Evolutionary conservation across 2,888 invertebrate genomes (phyloP).

Genomic region (Punctoribates punctum): DNA sequence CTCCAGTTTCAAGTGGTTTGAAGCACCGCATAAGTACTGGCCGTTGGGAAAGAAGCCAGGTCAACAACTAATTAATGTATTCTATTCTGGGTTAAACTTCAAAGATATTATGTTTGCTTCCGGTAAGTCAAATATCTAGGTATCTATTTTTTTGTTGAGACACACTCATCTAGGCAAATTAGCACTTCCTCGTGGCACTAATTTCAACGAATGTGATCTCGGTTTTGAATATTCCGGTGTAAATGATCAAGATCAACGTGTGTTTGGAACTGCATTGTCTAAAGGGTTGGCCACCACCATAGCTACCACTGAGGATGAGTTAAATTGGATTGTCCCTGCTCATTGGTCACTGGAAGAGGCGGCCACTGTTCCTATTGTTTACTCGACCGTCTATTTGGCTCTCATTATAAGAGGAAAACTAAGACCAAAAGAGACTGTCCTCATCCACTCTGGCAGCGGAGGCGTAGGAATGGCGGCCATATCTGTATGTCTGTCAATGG

Average conservation of each 20-base stretch:
- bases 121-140: conserved; percentile 61
- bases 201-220: conserved; percentile 61
- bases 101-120: conserved; percentile 39
- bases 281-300: conserved; percentile 57
- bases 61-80: conserved; percentile 54
- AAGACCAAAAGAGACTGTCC: conserved; percentile 52
- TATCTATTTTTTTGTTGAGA: conserved; percentile 60
- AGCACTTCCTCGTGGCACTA: conserved; percentile 67
- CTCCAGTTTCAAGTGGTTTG: conserved; percentile 34
- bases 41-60: not conserved
- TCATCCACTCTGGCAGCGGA: conserved; percentile 56
- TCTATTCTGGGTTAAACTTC: conserved; percentile 58
- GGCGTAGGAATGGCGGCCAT: conserved; percentile 60
- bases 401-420: conserved; percentile 56
- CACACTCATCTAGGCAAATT: conserved; percentile 79
- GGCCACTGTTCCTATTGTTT: conserved; percentile 55
- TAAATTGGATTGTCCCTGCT: conserved; percentile 60
- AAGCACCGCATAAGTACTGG: conserved; percentile 32
- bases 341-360: conserved; percentile 55
- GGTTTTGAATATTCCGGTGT: conserved; percentile 50
- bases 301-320: conserved; percentile 57
- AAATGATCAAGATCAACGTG: conserved; percentile 50
- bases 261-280: conserved; percentile 54
- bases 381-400: conserved; percentile 58
- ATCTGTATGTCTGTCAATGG: conserved; percentile 55